phyloP scores from a whole-genome alignment of 2,113 vertebrate genomes.

The Dicentrarchus labrax region DNA sequence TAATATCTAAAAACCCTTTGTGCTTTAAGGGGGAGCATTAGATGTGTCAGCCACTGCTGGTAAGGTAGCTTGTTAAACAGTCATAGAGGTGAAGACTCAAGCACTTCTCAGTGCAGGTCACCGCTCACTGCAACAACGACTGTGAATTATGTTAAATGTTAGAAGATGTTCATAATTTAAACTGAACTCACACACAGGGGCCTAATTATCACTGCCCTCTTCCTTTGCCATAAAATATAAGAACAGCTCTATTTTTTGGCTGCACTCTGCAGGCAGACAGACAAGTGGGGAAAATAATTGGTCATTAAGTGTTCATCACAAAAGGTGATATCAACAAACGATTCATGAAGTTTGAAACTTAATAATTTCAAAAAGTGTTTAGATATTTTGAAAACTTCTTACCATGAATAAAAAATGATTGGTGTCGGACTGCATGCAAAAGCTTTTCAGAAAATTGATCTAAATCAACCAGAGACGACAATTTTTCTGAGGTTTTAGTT shows the following conservation, averaged over 20 bases:
- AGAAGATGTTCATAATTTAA: constrained; percentile 23
- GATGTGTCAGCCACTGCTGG: not conserved
- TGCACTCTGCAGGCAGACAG: not conserved
- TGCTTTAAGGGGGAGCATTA: constrained; percentile 30
- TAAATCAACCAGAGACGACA: constrained; percentile 3
- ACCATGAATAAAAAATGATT: constrained; percentile 1
- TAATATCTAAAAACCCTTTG: not conserved
- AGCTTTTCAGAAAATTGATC: not conserved
- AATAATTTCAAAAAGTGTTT: not conserved
- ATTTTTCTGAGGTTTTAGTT: not conserved
- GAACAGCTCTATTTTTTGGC: not conserved
- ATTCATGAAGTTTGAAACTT: constrained; percentile 14
- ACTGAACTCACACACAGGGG: not conserved
- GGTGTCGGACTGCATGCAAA: not conserved
- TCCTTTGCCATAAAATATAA: not conserved
- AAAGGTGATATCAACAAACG: not conserved
- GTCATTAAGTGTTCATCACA: not conserved
- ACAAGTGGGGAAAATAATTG: constrained; percentile 11
- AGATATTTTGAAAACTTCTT: not conserved
- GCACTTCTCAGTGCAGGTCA: not conserved
- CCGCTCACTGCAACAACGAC: not conserved
- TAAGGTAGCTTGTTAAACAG: not conserved
- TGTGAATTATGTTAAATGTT: constrained; percentile 4
- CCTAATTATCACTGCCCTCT: constrained; percentile 10
- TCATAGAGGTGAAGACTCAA: constrained; percentile 8